A percentile compares a stretch with the other conserved stretches of the same genome.
These are phyloP conservation scores for Alcis repandata DNA, from an alignment of 2,888 invertebrate species.

Conservation along the genomic window DNA sequence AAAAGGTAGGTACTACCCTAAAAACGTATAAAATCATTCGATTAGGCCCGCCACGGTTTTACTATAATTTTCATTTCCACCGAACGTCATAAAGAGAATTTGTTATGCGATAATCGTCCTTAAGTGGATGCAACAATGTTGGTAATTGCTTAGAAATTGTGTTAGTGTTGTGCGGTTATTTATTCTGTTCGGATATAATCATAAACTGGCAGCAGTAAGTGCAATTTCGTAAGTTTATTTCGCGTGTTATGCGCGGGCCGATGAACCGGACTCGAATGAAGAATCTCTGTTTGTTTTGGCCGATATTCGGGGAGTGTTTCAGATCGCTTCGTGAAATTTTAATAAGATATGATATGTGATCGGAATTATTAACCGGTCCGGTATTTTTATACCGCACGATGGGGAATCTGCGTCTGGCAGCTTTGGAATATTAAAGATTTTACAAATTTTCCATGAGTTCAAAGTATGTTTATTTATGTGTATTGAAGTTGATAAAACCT, in stretches of 20 bases:
- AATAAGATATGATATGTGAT: slow-evolving; percentile 39
- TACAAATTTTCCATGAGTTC: background rate
- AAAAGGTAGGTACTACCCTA: slow-evolving; percentile 58
- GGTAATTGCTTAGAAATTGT: slow-evolving; percentile 45
- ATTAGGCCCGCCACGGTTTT: slow-evolving; percentile 57
- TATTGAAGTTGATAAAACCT: too few relatives aligned
- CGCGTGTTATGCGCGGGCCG: slow-evolving; percentile 53
- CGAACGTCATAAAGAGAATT: slow-evolving; percentile 37
- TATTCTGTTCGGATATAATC: slow-evolving; percentile 56
- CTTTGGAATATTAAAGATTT: background rate
- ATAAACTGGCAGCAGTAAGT: slow-evolving; percentile 57
- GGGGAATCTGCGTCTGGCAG: background rate
- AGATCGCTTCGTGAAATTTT: slow-evolving; percentile 38
- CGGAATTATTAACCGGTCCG: slow-evolving; percentile 17
- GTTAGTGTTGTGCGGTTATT: slow-evolving; percentile 46
- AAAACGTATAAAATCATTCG: slow-evolving; percentile 61
- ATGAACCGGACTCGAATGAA: slow-evolving; percentile 55
- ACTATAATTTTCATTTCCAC: slow-evolving; percentile 52
- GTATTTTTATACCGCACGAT: slow-evolving; percentile 25
- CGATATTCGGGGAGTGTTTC: slow-evolving; percentile 33
- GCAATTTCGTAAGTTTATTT: slow-evolving; percentile 62
- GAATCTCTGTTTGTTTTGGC: slow-evolving; percentile 59
- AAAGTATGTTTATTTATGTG: background rate
- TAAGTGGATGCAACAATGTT: slow-evolving; percentile 41
- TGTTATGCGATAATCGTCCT: slow-evolving; percentile 38